Base-by-base conservation (phyloP, 2,113 vertebrate genomes). In the Rhynchomys soricoides region DNA sequence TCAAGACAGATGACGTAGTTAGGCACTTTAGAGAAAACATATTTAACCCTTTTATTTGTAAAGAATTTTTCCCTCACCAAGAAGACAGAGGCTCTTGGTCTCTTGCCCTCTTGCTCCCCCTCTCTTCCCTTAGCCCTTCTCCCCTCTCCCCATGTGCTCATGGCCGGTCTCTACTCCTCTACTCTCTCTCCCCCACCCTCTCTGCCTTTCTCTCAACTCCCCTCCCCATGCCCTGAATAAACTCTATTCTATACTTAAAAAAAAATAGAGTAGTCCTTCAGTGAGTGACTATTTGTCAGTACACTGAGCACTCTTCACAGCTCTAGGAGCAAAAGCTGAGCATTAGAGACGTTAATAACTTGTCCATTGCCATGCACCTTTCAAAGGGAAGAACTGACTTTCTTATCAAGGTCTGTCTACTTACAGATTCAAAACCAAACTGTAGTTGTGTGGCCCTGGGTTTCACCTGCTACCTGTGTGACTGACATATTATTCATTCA, bases 1-100 rank as follows among this genome's bases (percentile, higher is more conserved):
- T 86, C n/a, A 97, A 96, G 82, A 73, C 31, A 88, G 7, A 43
- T 81, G 73, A 13, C 71, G 9, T 70, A n/a, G 55, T 24, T 71
- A 70, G 50, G 90, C 43, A 64, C 94, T 90, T 87, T 40, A 95
- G 77, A 86, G 92, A 93, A 96, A 29, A 64, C 77, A 79, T 52
- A 78, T 90, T 81, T 89, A 89, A 12, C 15, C 1, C n/a, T 92
- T 95, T 93, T 59, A 88, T 78, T 94, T 89, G 15, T 57, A 74
- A 91, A 91, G 50, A 81, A 94, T 71, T 77, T 94, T 93, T 82
- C 68, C 22, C 87, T 95, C 43, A 71, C 43, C 13, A 86, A 86
- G 64, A 94, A 94, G 71, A 79, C 13, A 59, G 75, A 57, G n/a
- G n/a, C n/a, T n/a, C n/a, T n/a, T n/a, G n/a, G n/a, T n/a, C n/a